Conservation (phyloP, 2,888 invertebrate species). For the Nomada ferruginata region DNA sequence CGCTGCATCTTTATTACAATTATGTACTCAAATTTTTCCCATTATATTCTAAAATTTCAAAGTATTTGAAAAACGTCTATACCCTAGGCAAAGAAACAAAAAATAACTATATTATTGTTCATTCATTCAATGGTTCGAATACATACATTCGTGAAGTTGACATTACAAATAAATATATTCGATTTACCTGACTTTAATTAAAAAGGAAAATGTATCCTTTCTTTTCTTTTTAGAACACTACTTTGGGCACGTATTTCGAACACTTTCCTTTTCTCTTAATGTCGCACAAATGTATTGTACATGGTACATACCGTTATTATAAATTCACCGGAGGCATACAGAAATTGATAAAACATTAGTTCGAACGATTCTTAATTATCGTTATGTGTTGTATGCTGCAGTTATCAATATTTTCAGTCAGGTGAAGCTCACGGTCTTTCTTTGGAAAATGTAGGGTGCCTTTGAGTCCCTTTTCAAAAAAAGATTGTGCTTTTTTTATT, state of each 20-base stretch:
- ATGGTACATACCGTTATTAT: slow-evolving; percentile 28
- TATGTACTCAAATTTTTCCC: slow-evolving; percentile 40
- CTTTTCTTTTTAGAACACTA: not conserved
- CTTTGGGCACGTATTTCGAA: slow-evolving; percentile 36
- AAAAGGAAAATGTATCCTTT: slow-evolving; percentile 23
- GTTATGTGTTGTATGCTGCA: slow-evolving; percentile 12
- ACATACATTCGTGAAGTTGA: not conserved
- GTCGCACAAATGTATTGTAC: slow-evolving; percentile 13
- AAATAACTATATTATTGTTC: not conserved
- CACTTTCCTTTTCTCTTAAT: not conserved
- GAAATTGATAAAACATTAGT: slow-evolving; percentile 21
- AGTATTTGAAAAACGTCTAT: slow-evolving; percentile 9
- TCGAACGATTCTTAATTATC: slow-evolving; percentile 21
- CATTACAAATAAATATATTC: not conserved
- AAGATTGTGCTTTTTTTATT: slow-evolving; percentile 17
- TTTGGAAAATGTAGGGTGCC: slow-evolving; percentile 7
- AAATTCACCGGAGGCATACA: not conserved
- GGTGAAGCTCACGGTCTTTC: slow-evolving; percentile 19
- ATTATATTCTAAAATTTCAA: slow-evolving; percentile 30
- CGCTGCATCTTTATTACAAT: slow-evolving; percentile 59
- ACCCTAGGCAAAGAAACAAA: slow-evolving; percentile 23
- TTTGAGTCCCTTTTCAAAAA: slow-evolving; percentile 14
- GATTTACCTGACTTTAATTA: slow-evolving; percentile 35
- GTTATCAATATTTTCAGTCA: slow-evolving; percentile 30
- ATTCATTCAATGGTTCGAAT: too few species aligned